These are phyloP conservation scores for Ranitomeya variabilis DNA, from an alignment of 2,113 vertebrate species.

Conservation along the genomic window DNA sequence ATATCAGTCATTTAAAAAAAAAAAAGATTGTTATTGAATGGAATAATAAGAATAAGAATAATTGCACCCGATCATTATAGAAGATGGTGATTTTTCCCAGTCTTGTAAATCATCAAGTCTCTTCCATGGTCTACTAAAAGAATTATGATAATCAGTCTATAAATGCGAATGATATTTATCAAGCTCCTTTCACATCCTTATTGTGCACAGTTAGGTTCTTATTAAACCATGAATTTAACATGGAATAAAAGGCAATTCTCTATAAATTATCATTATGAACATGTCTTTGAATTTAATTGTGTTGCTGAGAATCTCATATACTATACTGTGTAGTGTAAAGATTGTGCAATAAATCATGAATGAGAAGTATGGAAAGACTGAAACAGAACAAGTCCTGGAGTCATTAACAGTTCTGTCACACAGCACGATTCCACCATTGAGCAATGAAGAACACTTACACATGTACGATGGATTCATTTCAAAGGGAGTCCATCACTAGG, in stretches of 20 bases:
- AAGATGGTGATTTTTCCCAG: neutral
- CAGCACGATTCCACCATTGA: neutral
- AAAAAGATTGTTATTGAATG: neutral
- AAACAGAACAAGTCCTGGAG: neutral
- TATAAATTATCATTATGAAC: constrained; percentile 37
- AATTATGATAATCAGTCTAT: constrained; percentile 34
- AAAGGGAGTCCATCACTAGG: neutral
- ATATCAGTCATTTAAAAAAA: neutral
- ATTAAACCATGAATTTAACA: constrained; percentile 41
- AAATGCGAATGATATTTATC: constrained; percentile 27
- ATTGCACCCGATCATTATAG: neutral
- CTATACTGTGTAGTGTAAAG: neutral
- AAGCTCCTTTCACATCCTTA: neutral
- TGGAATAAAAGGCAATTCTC: constrained; percentile 1
- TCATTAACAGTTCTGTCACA: neutral
- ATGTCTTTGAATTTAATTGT: neutral
- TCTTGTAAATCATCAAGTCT: neutral
- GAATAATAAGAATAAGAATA: neutral
- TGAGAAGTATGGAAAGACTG: neutral
- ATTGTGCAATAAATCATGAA: neutral
- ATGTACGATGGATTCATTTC: neutral
- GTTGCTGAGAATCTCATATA: constrained; percentile 20
- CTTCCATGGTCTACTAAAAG: neutral
- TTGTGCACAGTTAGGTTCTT: constrained; percentile 11
- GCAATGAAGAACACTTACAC: neutral